A percentile compares a stretch with the other conserved stretches of the same genome.
Conservation (phyloP, 2,888 invertebrate species). For the Linnaemya vulpina region DNA sequence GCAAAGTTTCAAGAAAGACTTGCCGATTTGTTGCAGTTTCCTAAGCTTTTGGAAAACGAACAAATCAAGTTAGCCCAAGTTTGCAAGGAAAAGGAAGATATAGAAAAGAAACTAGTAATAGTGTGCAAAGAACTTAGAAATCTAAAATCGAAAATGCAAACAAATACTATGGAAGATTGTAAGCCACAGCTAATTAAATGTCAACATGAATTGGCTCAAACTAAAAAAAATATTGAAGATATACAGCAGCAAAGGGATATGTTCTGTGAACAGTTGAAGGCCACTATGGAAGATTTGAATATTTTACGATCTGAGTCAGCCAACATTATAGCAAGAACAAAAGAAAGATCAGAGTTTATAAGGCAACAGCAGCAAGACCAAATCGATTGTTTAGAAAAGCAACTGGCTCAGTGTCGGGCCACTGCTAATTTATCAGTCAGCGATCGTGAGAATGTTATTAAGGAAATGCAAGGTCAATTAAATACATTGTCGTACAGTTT, state of each 20-base stretch:
- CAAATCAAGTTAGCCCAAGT: slow-evolving; percentile 79
- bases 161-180: slow-evolving; percentile 74
- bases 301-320: slow-evolving; percentile 81
- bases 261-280: slow-evolving; percentile 79
- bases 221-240: slow-evolving; percentile 77
- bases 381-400: slow-evolving; percentile 81
- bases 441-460: slow-evolving; percentile 81
- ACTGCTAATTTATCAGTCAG: slow-evolving; percentile 80
- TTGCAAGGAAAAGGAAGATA: slow-evolving; percentile 80
- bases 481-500: slow-evolving; percentile 81
- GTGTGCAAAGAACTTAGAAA: slow-evolving; percentile 81
- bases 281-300: slow-evolving; percentile 80
- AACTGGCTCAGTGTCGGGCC: slow-evolving; percentile 82
- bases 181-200: slow-evolving; percentile 77
- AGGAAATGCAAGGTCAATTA: slow-evolving; percentile 82
- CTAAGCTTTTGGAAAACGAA: slow-evolving; percentile 81
- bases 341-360: slow-evolving; percentile 79
- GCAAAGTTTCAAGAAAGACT: slow-evolving; percentile 82
- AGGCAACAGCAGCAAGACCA: slow-evolving; percentile 78
- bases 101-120: slow-evolving; percentile 79
- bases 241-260: slow-evolving; percentile 78
- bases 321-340: slow-evolving; percentile 81
- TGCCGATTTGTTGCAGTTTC: slow-evolving; percentile 80
- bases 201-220: slow-evolving; percentile 76
- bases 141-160: slow-evolving; percentile 75